phyloP scores from a whole-genome alignment of 35 echinoderm and acorn worm genomes.

The Eucidaris tribuloides region DNA sequence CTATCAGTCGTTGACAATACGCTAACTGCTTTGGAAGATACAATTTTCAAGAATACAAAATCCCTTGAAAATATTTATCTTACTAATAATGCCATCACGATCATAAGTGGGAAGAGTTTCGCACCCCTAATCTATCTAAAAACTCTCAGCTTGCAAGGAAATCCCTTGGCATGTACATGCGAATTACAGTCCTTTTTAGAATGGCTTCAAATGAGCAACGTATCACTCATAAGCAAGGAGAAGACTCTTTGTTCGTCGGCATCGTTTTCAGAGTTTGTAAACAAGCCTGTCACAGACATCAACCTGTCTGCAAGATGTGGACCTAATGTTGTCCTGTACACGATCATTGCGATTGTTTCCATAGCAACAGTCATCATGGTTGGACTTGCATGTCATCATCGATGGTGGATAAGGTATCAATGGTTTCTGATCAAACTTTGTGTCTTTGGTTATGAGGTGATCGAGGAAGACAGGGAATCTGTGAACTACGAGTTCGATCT shows the following conservation, averaged over 20 bases:
- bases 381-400: background rate
- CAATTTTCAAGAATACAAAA: background rate
- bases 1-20: background rate
- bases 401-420: conserved; percentile 6
- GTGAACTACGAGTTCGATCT: background rate
- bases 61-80: background rate
- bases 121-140: background rate
- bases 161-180: background rate
- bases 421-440: background rate
- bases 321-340: background rate
- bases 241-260: conserved; percentile 1
- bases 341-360: background rate
- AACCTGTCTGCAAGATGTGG: background rate
- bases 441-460: background rate
- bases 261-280: background rate
- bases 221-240: background rate
- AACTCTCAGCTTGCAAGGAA: background rate
- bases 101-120: background rate
- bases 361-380: background rate
- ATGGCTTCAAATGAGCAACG: background rate
- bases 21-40: background rate
- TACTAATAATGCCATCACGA: background rate
- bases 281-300: background rate
- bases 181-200: conserved; percentile 1
- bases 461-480: background rate